Evolutionary conservation across 2,113 vertebrate species (phyloP).

Genomic region (Leptocoma aspasia): DNA sequence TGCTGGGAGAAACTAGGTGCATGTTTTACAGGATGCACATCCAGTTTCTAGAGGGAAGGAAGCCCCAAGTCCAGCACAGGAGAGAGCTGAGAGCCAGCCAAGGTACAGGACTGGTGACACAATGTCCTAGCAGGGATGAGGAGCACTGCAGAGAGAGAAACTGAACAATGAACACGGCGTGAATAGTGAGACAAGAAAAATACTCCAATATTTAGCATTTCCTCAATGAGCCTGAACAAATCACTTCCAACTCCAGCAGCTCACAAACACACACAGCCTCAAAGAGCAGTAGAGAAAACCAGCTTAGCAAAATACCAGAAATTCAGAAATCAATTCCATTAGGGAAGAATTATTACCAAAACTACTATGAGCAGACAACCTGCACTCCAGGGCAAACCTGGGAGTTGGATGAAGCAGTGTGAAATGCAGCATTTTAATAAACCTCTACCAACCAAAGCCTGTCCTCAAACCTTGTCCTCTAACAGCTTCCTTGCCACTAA

Average conservation of each 20-base stretch:
- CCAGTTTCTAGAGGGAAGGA: constrained; percentile 67
- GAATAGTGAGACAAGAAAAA: constrained; percentile 57
- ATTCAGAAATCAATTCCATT: not conserved
- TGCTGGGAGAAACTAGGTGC: constrained; percentile 68
- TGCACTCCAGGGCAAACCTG: not conserved
- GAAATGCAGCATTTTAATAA: not conserved
- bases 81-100: constrained; percentile 69
- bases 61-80: constrained; percentile 62
- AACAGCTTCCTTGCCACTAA: not conserved
- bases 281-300: not conserved
- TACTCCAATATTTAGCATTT: constrained; percentile 54
- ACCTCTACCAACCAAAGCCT: not conserved
- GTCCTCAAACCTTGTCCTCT: not conserved
- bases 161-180: constrained; percentile 69
- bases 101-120: constrained; percentile 69
- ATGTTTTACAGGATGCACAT: constrained; percentile 63
- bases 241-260: not conserved
- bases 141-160: constrained; percentile 75
- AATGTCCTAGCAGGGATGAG: constrained; percentile 68
- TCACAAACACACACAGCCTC: not conserved
- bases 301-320: not conserved
- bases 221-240: constrained; percentile 13
- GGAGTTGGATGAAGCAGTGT: not conserved
- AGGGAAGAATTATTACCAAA: not conserved
- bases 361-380: not conserved